Percentiles rank a stretch among this genome's conserved stretches.
phyloP scores from a whole-genome alignment of 2,797 vertebrate genomes.

The Staurois parvus region DNA sequence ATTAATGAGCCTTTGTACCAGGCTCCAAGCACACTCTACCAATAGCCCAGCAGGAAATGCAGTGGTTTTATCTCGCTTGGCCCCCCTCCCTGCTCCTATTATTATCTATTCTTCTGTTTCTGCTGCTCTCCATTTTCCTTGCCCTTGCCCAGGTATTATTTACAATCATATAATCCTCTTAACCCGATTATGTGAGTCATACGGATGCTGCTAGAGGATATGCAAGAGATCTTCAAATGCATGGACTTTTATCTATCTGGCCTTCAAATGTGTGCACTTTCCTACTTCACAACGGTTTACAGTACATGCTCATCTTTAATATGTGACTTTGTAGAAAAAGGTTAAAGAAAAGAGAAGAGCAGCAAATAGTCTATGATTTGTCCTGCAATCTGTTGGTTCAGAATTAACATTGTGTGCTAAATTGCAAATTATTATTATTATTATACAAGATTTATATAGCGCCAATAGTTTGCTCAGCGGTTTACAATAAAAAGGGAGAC shows the following conservation, averaged over 20 bases:
- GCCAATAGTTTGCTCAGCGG: too few species aligned
- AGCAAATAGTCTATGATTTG: too few species aligned
- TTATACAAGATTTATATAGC: too few species aligned
- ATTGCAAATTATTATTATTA: too few species aligned
- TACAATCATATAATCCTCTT: conserved; percentile 57
- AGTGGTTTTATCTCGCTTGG: neutral
- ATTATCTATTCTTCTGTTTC: neutral
- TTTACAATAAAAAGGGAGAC: too few species aligned
- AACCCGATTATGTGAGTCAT: conserved; percentile 50
- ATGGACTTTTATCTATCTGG: neutral
- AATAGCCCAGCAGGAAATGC: neutral
- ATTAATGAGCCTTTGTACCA: neutral
- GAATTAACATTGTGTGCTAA: too few species aligned
- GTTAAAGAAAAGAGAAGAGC: too few species aligned
- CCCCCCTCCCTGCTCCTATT: neutral
- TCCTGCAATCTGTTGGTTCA: too few species aligned
- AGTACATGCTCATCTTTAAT: neutral
- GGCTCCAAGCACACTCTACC: conserved; percentile 4
- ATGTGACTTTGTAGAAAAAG: neutral
- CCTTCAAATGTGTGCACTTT: neutral
- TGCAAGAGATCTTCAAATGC: neutral
- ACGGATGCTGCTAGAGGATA: conserved; percentile 15
- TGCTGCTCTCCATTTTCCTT: neutral
- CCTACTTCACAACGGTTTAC: neutral
- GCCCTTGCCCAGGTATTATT: conserved; percentile 52